Conservation (phyloP, 2,797 vertebrate species). For the Botia kubotai region DNA sequence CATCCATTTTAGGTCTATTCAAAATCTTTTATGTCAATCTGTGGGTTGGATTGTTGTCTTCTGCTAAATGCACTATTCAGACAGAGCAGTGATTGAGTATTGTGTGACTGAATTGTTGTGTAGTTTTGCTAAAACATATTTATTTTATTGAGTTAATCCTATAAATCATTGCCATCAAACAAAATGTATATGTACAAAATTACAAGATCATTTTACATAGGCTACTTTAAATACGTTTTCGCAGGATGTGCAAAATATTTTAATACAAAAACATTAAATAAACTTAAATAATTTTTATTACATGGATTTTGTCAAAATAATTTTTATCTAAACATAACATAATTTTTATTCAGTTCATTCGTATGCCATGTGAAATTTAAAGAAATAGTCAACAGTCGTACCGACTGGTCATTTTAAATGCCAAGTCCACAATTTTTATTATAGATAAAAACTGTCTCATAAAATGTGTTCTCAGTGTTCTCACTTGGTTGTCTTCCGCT, state of each 20-base stretch:
- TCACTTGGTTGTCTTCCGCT: background rate
- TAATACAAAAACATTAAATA: background rate
- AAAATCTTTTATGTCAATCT: too few relatives aligned
- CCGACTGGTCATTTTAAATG: background rate
- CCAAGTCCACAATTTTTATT: background rate
- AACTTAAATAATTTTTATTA: background rate
- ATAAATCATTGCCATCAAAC: background rate
- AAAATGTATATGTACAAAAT: background rate
- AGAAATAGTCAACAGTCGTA: background rate
- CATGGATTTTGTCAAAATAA: slow-evolving; percentile 2
- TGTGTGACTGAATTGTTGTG: background rate
- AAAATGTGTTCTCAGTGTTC: background rate
- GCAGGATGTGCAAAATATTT: background rate
- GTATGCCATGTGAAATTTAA: background rate
- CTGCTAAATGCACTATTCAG: background rate
- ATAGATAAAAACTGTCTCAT: background rate
- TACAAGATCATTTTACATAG: background rate
- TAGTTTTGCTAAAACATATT: background rate
- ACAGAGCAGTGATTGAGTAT: background rate
- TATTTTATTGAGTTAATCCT: background rate
- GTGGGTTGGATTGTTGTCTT: too few relatives aligned
- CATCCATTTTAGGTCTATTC: too few relatives aligned
- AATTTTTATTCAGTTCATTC: background rate
- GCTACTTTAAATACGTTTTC: background rate
- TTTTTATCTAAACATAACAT: slow-evolving; percentile 19